A percentile compares a stretch with the other conserved stretches of the same genome.
Evolutionary conservation across 2,797 vertebrate genomes (phyloP).

Genomic region (Nannoperca australis): DNA sequence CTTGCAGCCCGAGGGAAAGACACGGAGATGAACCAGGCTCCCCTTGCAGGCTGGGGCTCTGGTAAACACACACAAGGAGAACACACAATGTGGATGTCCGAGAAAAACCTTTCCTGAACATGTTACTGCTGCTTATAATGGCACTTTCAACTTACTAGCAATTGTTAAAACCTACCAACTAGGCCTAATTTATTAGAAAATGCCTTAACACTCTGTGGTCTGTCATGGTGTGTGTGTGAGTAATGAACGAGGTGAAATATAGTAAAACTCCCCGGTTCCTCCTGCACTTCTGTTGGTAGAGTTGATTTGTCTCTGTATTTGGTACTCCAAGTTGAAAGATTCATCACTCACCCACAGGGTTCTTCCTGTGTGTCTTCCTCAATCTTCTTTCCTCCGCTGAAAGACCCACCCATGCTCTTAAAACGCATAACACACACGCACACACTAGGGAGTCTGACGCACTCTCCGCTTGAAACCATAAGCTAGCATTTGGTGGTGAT

Average conservation of each 20-base stretch:
- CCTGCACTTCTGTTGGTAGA: conserved; percentile 53
- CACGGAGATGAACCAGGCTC: conserved; percentile 79
- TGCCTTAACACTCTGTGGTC: conserved; percentile 43
- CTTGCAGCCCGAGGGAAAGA: conserved; percentile 70
- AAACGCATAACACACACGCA: conserved; percentile 47
- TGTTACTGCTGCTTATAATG: conserved; percentile 45
- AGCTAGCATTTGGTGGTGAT: conserved; percentile 37
- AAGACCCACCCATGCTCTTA: conserved; percentile 52
- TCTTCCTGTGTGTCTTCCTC: conserved; percentile 68
- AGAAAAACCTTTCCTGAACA: conserved; percentile 47
- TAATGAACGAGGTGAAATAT: conserved; percentile 73
- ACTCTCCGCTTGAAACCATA: conserved; percentile 31
- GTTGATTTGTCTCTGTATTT: conserved; percentile 77
- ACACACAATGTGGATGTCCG: conserved; percentile 43
- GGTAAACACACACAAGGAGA: conserved; percentile 66
- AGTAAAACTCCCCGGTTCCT: conserved; percentile 58
- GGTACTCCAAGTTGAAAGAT: conserved; percentile 67
- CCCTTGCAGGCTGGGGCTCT: conserved; percentile 55
- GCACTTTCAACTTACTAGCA: conserved; percentile 63
- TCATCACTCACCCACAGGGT: conserved; percentile 72
- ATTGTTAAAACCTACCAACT: conserved; percentile 74
- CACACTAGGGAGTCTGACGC: conserved; percentile 44
- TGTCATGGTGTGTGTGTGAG: conserved; percentile 14
- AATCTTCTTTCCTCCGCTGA: conserved; percentile 62
- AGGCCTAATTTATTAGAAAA: conserved; percentile 69